These are phyloP conservation scores for Microctenopoma stevenorrisi DNA, from an alignment of 2,797 vertebrate species.

Conservation along the genomic window DNA sequence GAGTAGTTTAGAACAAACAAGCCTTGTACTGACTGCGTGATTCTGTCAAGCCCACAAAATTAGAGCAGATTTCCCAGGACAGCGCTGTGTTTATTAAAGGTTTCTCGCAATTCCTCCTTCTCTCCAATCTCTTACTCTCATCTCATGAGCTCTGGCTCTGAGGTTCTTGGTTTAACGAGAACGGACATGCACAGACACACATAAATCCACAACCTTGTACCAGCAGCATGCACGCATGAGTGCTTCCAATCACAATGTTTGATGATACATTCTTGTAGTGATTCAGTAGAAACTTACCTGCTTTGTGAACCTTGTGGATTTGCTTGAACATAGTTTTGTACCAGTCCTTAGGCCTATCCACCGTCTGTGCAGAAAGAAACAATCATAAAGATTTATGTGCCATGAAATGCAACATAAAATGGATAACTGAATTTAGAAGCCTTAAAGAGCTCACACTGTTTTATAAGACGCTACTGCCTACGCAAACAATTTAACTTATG, in stretches of 20 bases:
- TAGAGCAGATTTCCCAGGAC: conserved; percentile 70
- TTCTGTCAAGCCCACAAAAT: conserved; percentile 62
- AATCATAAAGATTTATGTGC: conserved; percentile 34
- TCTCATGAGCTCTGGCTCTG: conserved; percentile 75
- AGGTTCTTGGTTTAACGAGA: conserved; percentile 54
- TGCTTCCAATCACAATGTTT: conserved; percentile 14
- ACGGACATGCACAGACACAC: conserved; percentile 28
- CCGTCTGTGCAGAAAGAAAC: conserved; percentile 85
- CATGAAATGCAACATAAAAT: conserved; percentile 35
- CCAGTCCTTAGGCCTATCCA: conserved; percentile 98
- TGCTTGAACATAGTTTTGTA: conserved; percentile 99
- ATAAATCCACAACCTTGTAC: conserved; percentile 17
- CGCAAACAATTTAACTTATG: conserved; percentile 14
- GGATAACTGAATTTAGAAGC: conserved; percentile 9
- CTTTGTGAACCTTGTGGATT: conserved; percentile 98
- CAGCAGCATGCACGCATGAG: conserved; percentile 25
- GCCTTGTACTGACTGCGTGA: conserved; percentile 62
- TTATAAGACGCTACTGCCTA: conserved; percentile 18
- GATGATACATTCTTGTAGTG: conserved; percentile 13
- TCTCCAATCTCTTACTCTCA: conserved; percentile 45
- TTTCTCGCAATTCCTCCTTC: conserved; percentile 51
- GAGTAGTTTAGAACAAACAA: conserved; percentile 68
- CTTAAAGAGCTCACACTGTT: conserved; percentile 20
- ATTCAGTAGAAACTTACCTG: conserved; percentile 82
- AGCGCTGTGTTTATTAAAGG: conserved; percentile 62